A percentile compares a stretch with the other conserved stretches of the same genome.
Evolutionary conservation across 1,140 invertebrate genomes (phyloP).

Genomic region (Ips typographus): DNA sequence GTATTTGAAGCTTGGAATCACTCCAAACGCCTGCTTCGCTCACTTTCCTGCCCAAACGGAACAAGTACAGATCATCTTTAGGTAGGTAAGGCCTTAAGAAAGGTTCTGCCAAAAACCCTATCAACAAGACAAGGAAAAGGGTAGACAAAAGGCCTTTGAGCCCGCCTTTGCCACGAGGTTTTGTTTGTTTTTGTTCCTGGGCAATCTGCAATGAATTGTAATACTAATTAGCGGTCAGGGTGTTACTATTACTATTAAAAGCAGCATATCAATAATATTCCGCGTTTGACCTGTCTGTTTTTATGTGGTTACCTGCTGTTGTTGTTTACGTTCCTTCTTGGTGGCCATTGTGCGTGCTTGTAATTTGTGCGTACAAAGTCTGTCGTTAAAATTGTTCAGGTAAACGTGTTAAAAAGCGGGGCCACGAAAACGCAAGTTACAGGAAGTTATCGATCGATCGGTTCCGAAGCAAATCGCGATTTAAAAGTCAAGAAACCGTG

Average conservation of each 20-base stretch:
- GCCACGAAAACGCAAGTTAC: no score
- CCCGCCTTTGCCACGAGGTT: not conserved
- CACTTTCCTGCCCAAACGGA: slow-evolving; percentile 22
- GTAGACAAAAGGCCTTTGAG: not conserved
- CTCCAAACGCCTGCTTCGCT: slow-evolving; percentile 40
- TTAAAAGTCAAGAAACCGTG: no score
- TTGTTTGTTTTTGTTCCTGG: slow-evolving; percentile 23
- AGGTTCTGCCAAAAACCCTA: slow-evolving; percentile 30
- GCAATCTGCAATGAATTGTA: slow-evolving; percentile 41
- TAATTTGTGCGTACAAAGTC: no score
- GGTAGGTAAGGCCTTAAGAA: slow-evolving; percentile 10
- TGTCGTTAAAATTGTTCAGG: no score
- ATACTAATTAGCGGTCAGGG: not conserved
- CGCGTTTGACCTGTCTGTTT: no score
- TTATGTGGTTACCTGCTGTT: slow-evolving; percentile 14
- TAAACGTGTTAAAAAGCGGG: no score
- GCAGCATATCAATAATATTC: no score
- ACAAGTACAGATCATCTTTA: slow-evolving; percentile 20
- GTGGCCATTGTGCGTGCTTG: slow-evolving; percentile 11
- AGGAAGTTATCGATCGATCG: no score
- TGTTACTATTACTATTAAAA: not conserved
- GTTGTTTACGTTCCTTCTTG: slow-evolving; percentile 22
- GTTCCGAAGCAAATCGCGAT: no score
- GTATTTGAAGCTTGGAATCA: slow-evolving; percentile 56
- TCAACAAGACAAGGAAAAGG: slow-evolving; percentile 29